Evolutionary conservation across 2,113 vertebrate species (phyloP).

Genomic region (Sorex araneus): DNA sequence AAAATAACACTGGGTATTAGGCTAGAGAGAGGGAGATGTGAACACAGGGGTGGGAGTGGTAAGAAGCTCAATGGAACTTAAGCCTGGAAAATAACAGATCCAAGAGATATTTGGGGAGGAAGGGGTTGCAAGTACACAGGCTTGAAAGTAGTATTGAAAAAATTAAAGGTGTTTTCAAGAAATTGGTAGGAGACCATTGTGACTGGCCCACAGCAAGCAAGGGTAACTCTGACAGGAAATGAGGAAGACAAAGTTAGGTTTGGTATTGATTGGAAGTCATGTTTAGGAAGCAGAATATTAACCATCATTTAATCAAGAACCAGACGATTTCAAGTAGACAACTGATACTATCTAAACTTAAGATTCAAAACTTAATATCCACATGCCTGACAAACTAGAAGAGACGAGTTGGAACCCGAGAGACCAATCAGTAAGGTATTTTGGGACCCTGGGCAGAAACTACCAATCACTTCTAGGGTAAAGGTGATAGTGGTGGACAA

Average conservation of each 20-base stretch:
- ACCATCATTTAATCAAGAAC: neutral
- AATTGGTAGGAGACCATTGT: neutral
- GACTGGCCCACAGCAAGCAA: fast-evolving
- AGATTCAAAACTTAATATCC: neutral
- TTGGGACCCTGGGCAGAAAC: neutral
- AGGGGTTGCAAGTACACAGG: neutral
- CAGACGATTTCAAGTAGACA: neutral
- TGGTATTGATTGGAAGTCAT: neutral
- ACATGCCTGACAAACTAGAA: neutral
- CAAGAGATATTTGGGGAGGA: neutral
- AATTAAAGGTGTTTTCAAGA: neutral
- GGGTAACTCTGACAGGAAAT: neutral
- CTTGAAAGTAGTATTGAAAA: neutral
- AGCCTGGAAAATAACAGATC: neutral
- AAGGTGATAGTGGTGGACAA: neutral
- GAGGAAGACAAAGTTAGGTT: neutral
- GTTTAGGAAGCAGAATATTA: neutral
- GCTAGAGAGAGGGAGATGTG: neutral
- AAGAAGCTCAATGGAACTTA: neutral
- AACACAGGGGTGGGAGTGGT: too few relatives aligned
- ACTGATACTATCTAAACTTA: neutral
- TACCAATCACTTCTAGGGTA: neutral
- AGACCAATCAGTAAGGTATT: neutral
- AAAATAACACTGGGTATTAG: neutral
- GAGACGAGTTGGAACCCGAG: neutral